Evolutionary conservation across 2,888 invertebrate species (phyloP).

Genomic region (Hypolimnas misippus): DNA sequence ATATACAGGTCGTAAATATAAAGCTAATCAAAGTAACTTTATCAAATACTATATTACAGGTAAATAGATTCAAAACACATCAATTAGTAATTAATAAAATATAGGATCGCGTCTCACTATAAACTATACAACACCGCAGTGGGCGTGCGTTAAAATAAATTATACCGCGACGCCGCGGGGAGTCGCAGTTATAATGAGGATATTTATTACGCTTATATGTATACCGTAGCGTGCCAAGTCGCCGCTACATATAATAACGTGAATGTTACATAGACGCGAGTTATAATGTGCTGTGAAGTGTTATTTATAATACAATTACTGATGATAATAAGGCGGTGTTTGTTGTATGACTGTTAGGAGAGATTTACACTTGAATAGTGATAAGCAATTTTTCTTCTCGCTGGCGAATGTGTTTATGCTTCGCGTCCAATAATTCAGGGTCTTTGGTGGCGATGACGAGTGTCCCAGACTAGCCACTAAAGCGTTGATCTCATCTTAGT

Average conservation of each 20-base stretch:
- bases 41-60: too few relatives aligned
- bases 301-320: not conserved
- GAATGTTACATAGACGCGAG: not conserved
- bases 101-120: not conserved
- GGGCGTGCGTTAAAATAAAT: slow-evolving; percentile 12
- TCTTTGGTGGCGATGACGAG: too few relatives aligned
- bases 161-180: slow-evolving; percentile 18
- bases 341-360: not conserved
- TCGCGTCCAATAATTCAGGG: too few relatives aligned
- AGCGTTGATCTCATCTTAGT: too few relatives aligned
- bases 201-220: slow-evolving; percentile 23
- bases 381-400: too few relatives aligned
- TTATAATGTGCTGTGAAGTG: not conserved
- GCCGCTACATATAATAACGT: slow-evolving; percentile 5
- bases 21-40: too few relatives aligned
- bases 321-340: not conserved
- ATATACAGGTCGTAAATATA: too few relatives aligned
- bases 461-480: too few relatives aligned
- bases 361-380: too few relatives aligned
- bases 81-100: too few relatives aligned
- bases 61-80: too few relatives aligned
- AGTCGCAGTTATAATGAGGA: slow-evolving; percentile 23
- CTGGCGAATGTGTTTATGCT: too few relatives aligned
- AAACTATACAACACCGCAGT: slow-evolving; percentile 6
- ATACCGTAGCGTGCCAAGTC: not conserved